Evolutionary conservation across 2,797 vertebrate species (phyloP), one percentile per base, ranked within the genome.

Genomic region (Microcaecilia unicolor): DNA sequence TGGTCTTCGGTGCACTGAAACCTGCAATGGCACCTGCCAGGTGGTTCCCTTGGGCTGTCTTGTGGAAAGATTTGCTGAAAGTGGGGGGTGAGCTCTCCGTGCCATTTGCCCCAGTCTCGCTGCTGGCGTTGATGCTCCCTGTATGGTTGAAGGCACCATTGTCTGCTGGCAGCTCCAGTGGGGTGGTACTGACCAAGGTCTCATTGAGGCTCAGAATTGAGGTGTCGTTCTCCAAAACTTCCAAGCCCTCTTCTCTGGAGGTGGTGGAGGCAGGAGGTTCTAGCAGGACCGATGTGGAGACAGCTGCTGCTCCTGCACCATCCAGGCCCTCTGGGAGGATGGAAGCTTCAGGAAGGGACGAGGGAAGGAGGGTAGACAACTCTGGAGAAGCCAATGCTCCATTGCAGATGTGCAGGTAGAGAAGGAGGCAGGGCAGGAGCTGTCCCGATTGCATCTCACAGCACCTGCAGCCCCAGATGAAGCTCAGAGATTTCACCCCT

Each of bases 391-490:
- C 17, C 0, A 48, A 48, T 25, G 28, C 10, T 27, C 42, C 38
- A 22, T 45, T 16, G 28, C 31, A 28, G 14, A 6, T 2, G 3
- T 25, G 6, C 3, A 52, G 25, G 34, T 41, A 17, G 26, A 37
- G 24, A 48, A 31, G 1, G 3, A 50, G 25, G 23, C 48, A 10
- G 41, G 49, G 15, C 29, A 40, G 8, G 6, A 8, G 14, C 17
- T 18, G 4, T 31, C 48, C 28, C 6, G 26, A 21, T 22, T 31
- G 36, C 63, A 67, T 67, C n/a, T n/a, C n/a, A n/a, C n/a, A n/a
- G n/a, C n/a, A n/a, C n/a, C n/a, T n/a, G n/a, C n/a, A n/a, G n/a
- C n/a, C n/a, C n/a, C n/a, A n/a, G n/a, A n/a, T n/a, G n/a, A n/a
- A n/a, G n/a, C n/a, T n/a, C n/a, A n/a, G n/a, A n/a, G n/a, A n/a